These are phyloP conservation scores for Tipula helvola DNA, from an alignment of 2,888 invertebrate genomes.

Conservation along the genomic window DNA sequence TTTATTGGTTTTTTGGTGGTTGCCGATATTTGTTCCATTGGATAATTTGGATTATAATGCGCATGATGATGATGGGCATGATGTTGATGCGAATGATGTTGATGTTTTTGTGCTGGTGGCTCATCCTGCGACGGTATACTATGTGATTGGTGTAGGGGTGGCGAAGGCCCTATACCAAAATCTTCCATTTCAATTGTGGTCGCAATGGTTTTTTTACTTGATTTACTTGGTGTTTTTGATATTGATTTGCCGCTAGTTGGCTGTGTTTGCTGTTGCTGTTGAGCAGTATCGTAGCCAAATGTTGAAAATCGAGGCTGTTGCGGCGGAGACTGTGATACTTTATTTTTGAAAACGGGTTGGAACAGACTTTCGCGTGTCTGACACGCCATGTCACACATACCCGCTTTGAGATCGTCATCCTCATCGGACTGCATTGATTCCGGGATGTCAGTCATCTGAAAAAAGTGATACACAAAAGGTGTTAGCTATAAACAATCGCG, in stretches of 20 bases:
- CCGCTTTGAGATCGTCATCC: slow-evolving; percentile 12
- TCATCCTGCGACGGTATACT: slow-evolving; percentile 20
- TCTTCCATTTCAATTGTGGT: slow-evolving; percentile 30
- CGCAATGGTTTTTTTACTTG: slow-evolving; percentile 14
- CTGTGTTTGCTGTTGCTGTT: slow-evolving; percentile 19
- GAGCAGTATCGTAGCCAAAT: slow-evolving; percentile 31
- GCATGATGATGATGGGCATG: slow-evolving; percentile 17
- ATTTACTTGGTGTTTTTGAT: neutral
- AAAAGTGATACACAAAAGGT: neutral
- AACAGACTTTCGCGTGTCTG: slow-evolving; percentile 47
- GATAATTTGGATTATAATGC: slow-evolving; percentile 18
- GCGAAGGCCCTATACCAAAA: neutral
- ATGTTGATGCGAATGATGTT: slow-evolving; percentile 21
- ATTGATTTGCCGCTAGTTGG: neutral
- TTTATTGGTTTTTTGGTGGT: slow-evolving; percentile 18
- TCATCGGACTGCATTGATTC: slow-evolving; percentile 12
- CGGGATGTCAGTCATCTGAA: slow-evolving; percentile 13
- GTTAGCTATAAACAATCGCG: too few relatives aligned
- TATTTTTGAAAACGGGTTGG: slow-evolving; percentile 30
- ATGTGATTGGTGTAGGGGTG: neutral
- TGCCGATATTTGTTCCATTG: neutral
- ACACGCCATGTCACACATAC: slow-evolving; percentile 64
- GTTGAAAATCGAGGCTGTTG: slow-evolving; percentile 31
- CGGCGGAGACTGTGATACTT: slow-evolving; percentile 25
- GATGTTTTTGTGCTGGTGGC: slow-evolving; percentile 29